phyloP scores from a whole-genome alignment of 92 coral and sea anemone genomes.

The Isaurus tuberculatus region DNA sequence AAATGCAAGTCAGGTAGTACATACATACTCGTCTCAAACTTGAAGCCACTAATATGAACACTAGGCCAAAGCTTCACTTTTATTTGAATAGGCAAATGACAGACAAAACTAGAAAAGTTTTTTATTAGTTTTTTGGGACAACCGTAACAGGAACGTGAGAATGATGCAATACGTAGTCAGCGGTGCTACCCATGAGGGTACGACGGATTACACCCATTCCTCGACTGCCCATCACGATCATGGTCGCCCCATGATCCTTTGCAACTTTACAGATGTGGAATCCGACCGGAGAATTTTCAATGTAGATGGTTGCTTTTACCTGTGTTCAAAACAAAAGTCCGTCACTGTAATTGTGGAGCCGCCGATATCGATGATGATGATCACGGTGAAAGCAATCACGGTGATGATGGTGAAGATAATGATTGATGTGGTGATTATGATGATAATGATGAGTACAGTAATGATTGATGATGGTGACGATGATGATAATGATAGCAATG shows the following conservation, averaged over 20 bases:
- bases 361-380: too few relatives aligned
- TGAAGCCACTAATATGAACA: too few relatives aligned
- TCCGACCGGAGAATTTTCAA: constrained; percentile 45
- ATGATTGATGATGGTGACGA: too few relatives aligned
- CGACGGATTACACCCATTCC: constrained; percentile 76
- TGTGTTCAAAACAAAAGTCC: background rate
- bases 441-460: too few relatives aligned
- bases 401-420: too few relatives aligned
- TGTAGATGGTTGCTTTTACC: constrained; percentile 42
- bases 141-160: constrained; percentile 65
- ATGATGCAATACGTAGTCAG: constrained; percentile 84
- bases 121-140: constrained; percentile 51
- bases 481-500: too few relatives aligned
- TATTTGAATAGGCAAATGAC: too few relatives aligned
- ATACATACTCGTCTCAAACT: too few relatives aligned
- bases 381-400: too few relatives aligned
- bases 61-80: too few relatives aligned
- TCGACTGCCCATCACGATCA: constrained; percentile 77
- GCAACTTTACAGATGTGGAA: constrained; percentile 49
- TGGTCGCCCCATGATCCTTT: constrained; percentile 50
- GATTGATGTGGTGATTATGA: too few relatives aligned
- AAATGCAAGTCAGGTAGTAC: too few relatives aligned
- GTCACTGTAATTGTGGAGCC: background rate
- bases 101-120: background rate
- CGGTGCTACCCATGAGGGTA: constrained; percentile 77